Percentiles rank a stretch among this genome's conserved stretches.
Conservation (phyloP, 2,113 vertebrate species). For the Dicerorhinus sumatrensis region DNA sequence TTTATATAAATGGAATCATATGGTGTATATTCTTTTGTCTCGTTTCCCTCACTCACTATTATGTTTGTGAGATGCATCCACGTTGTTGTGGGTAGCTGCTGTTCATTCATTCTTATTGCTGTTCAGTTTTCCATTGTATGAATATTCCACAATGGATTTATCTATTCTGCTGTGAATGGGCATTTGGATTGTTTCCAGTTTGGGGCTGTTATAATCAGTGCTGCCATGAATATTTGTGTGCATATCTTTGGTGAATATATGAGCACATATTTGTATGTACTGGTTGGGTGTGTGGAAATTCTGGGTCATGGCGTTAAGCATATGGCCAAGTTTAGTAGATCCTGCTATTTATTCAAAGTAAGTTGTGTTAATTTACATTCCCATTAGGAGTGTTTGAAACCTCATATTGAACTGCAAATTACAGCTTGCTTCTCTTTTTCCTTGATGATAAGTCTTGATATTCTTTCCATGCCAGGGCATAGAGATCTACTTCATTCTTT, state of each 20-base stretch:
- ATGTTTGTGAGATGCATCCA: not conserved
- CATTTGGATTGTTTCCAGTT: not conserved
- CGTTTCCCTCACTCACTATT: not conserved
- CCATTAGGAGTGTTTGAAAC: not conserved
- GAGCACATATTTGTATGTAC: not conserved
- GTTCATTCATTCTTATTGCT: not conserved
- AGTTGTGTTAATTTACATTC: not conserved
- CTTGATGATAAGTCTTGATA: not conserved
- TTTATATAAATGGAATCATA: not conserved
- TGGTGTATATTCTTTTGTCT: not conserved
- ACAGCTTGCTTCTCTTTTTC: not conserved
- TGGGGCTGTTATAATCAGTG: not conserved
- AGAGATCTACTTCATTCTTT: conserved; percentile 29
- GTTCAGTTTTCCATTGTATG: not conserved
- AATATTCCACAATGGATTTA: not conserved
- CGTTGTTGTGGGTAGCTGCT: not conserved
- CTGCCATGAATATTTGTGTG: not conserved
- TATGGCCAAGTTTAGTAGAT: not conserved
- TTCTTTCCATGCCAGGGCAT: not conserved
- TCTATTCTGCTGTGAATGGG: not conserved
- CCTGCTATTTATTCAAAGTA: not conserved
- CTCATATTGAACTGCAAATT: not conserved
- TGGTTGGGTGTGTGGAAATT: not conserved
- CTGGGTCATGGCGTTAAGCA: not conserved
- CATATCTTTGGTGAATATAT: not conserved